Base-by-base conservation (phyloP, 2,888 invertebrate species). In the Beris chalybata region DNA sequence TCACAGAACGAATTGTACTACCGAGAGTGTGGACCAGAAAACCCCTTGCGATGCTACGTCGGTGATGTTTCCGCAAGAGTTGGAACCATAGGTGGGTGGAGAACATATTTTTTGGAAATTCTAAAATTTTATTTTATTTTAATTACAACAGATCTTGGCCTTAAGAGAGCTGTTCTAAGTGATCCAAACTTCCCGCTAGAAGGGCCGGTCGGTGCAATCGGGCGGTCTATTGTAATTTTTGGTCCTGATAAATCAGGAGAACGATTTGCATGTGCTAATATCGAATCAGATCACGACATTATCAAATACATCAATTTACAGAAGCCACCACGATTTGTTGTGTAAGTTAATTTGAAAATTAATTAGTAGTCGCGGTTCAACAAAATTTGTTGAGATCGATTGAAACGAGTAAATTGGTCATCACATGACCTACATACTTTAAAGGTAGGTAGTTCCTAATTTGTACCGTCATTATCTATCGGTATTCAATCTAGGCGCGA, bases 101-200 rank as follows among this genome's bases (percentile, higher is more conserved):
- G 22, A 22, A 3, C 15, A 30, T 22, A 38, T 13, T 30, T 59
- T 6, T 38, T 38, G 4, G 47, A 29, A 11, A 59, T n/a, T 13
- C 6, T 1, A 57, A 43, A 31, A 31, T 55, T 9, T 32, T 55
- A 55, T 31, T 11, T 9, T 22, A 22, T 22, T 22, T 2, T 22
- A 22, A 22, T 22, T 7, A 29, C 22, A 29, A n/a, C 71, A 86
- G 86, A 89, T 74, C 84, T 97, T 43, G 96, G 96, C 3, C 83
- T 87, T 0, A 84, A 88, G 66, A 86, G 93, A 48, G 85, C 86
- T 75, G 86, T 95, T 70, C 89, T 92, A 73, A 87, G 90, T 45
- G 97, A 97, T 82, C 85, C 90, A 1, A 95, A 95, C 82, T 88
- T 96, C 69, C 95, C 96, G 0, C 82, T 97, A 67, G 93, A 92